These are phyloP conservation scores for Rosalia funebris DNA, from an alignment of 2,888 invertebrate species.

Conservation along the genomic window DNA sequence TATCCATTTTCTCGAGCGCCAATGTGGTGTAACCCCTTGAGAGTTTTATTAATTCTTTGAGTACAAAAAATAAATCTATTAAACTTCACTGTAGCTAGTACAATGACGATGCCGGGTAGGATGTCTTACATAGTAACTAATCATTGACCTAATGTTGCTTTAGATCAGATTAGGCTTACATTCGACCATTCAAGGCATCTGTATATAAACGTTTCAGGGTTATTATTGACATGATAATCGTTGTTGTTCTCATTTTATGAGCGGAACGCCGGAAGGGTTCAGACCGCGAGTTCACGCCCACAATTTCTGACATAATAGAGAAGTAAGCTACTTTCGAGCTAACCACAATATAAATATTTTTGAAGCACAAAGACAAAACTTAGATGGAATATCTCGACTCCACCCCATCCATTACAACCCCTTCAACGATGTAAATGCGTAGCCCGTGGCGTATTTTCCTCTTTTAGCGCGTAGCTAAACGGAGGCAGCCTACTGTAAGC, in stretches of 20 bases:
- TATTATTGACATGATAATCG: constrained; percentile 23
- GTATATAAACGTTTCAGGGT: constrained; percentile 9
- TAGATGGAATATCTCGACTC: constrained; percentile 59
- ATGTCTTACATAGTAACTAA: too few species aligned
- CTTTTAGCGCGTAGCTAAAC: constrained; percentile 52
- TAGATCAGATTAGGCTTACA: too few species aligned
- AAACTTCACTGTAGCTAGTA: too few species aligned
- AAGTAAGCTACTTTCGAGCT: constrained; percentile 40
- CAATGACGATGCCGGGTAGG: too few species aligned
- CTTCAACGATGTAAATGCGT: constrained; percentile 63
- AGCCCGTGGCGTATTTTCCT: constrained; percentile 57
- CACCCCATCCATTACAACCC: constrained; percentile 56
- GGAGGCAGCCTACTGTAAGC: constrained; percentile 58
- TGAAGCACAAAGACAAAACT: constrained; percentile 64
- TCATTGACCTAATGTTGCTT: too few species aligned
- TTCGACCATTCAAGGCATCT: background rate
- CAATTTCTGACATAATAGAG: constrained; percentile 44
- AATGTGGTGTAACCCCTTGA: too few species aligned
- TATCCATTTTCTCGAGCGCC: too few species aligned
- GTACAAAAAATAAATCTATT: too few species aligned
- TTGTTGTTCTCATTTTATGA: constrained; percentile 11
- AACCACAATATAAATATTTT: constrained; percentile 63
- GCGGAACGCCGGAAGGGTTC: constrained; percentile 33
- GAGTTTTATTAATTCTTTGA: too few species aligned
- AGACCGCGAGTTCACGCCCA: constrained; percentile 38